Conservation (phyloP, 2,797 vertebrate species). For the Chloroceryle amazona region DNA sequence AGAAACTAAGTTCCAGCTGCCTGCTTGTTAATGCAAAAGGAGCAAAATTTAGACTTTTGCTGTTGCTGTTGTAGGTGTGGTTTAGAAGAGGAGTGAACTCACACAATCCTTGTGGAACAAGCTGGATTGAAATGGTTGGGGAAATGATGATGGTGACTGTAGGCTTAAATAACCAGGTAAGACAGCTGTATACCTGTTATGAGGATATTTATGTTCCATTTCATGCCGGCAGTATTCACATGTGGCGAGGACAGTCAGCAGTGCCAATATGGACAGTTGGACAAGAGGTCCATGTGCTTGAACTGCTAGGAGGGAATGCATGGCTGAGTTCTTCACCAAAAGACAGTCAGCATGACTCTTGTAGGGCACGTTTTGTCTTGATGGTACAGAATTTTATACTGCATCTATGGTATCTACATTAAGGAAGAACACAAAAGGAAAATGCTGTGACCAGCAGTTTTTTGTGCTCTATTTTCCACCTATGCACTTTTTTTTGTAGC, state of each 20-base stretch:
- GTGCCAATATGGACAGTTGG: not conserved
- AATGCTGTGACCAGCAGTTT: not conserved
- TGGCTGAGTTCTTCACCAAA: not conserved
- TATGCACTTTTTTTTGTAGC: not conserved
- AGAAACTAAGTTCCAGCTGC: not conserved
- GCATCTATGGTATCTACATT: not conserved
- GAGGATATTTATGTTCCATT: not conserved
- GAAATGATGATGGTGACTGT: slow-evolving; percentile 96
- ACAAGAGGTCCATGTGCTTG: not conserved
- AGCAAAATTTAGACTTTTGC: not conserved
- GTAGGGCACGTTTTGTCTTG: not conserved
- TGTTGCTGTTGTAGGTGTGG: slow-evolving; percentile 88
- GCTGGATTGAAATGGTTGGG: slow-evolving; percentile 97
- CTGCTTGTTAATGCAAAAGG: not conserved
- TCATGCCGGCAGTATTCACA: not conserved
- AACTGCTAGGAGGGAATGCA: not conserved
- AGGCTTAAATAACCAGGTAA: slow-evolving; percentile 95
- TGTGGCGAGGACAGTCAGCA: not conserved
- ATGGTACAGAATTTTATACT: not conserved
- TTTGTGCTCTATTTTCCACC: not conserved
- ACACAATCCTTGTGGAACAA: slow-evolving; percentile 94
- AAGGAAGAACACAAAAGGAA: not conserved
- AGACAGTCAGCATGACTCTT: not conserved
- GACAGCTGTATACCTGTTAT: not conserved
- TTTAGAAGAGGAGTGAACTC: slow-evolving; percentile 96